Evolutionary conservation across 2,797 vertebrate species (phyloP), one percentile per base, ranked within the genome.

Genomic region (Hoplostethus atlanticus): DNA sequence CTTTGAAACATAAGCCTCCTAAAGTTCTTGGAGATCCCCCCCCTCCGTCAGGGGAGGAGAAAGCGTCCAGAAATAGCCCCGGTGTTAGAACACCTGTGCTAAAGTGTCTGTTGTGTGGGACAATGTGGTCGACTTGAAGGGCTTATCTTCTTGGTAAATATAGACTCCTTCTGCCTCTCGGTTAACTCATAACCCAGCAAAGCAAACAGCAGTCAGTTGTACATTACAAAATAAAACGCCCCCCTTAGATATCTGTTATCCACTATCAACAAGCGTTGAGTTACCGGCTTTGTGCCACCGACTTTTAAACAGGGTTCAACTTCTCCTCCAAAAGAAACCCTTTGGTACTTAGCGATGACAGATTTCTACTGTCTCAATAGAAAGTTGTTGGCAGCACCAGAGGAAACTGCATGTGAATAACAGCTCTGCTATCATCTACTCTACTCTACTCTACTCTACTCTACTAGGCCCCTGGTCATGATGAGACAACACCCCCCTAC

Each of bases 1-100:
- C 89, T 94, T 93, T 94, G 93, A 93, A 93, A 93, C 89, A 70
- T 87, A 88, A 93, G 88, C 90, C 89, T 74, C 61, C 77, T 81
- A 86, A 90, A 89, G 87, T 88, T 91, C 86, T 77, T 55, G 81
- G 81, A 88, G 86, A 90, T 84, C 84, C 89, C 88, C 88, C 71
- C 82, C 47, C 80, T 82, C 86, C 84, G 79, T 85, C 73, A 89
- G 79, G 71, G 84, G 86, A 78, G 90, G 86, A 86, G 89, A 88
- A 89, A 86, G 74, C 71, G 11, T 85, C 81, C 82, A 83, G 79
- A 77, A 91, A 90, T 91, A 92, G 82, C 77, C 57, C 3, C 21
- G 12, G 79, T 69, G 84, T 80, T 81, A 57, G 72, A 84, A 71
- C 92, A 93, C 91, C 90, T 92, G 91, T 86, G 88, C 84, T 73